phyloP scores from a whole-genome alignment of 1,140 invertebrate genomes.

The Sycobia sp. region DNA sequence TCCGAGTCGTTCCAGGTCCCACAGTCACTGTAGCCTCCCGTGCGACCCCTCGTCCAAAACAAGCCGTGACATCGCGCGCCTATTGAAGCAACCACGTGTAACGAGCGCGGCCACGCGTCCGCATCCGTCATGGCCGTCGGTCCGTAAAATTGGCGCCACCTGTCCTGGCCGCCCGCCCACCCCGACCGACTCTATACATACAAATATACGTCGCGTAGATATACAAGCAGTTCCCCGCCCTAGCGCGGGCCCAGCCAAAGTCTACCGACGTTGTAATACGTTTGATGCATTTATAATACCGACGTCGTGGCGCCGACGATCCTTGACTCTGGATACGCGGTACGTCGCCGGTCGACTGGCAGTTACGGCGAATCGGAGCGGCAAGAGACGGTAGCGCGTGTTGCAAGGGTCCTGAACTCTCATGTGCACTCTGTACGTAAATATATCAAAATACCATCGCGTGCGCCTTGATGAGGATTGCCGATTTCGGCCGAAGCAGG shows the following conservation, averaged over 20 bases:
- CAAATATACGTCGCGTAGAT: too few relatives aligned
- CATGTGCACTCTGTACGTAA: too few relatives aligned
- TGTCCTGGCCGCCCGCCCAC: slow-evolving; percentile 51
- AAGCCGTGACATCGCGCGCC: slow-evolving; percentile 50
- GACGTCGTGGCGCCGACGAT: slow-evolving; percentile 53
- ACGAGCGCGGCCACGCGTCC: slow-evolving; percentile 41
- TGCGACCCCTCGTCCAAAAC: slow-evolving; percentile 41
- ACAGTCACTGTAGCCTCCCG: too few relatives aligned
- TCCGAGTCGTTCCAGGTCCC: too few relatives aligned
- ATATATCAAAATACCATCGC: too few relatives aligned
- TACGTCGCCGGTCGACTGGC: slow-evolving; percentile 35
- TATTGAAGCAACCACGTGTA: slow-evolving; percentile 54
- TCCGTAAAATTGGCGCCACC: slow-evolving; percentile 63
- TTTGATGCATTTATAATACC: slow-evolving; percentile 61
- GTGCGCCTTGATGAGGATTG: too few relatives aligned
- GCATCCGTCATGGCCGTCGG: slow-evolving; percentile 61
- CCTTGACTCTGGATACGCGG: slow-evolving; percentile 44
- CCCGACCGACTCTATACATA: neutral
- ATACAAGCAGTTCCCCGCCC: too few relatives aligned
- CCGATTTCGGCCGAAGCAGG: too few relatives aligned
- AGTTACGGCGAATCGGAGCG: slow-evolving; percentile 42
- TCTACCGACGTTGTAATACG: too few relatives aligned
- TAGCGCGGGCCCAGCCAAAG: slow-evolving; percentile 12
- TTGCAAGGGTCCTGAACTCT: too few relatives aligned
- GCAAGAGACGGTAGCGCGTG: too few relatives aligned